phyloP scores from a whole-genome alignment of 2,113 vertebrate species.

The Hemiscyllium ocellatum region DNA sequence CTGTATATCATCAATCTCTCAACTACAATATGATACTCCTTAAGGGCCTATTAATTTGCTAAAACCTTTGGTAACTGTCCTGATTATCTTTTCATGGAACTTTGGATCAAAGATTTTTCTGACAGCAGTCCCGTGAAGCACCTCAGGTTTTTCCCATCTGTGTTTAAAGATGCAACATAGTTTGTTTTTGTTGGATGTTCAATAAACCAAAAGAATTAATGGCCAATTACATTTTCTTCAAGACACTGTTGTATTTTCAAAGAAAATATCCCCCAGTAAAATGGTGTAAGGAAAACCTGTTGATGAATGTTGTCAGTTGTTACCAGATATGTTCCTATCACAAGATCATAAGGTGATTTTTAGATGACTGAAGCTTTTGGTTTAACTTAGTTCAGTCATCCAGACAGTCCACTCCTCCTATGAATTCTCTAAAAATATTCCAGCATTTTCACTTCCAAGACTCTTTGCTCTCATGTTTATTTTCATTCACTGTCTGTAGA shows the following conservation, averaged over 20 bases:
- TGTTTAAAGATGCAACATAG: not conserved
- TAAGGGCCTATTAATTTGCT: not conserved
- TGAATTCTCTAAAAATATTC: not conserved
- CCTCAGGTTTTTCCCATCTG: not conserved
- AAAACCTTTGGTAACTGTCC: not conserved
- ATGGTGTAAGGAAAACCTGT: not conserved
- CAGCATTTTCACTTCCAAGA: not conserved
- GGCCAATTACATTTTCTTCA: not conserved
- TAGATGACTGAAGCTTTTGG: not conserved
- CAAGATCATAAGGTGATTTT: not conserved
- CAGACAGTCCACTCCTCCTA: not conserved
- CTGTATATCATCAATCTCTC: not conserved
- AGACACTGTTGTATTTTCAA: not conserved
- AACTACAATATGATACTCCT: not conserved
- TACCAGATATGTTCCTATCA: not conserved
- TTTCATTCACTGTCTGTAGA: not conserved
- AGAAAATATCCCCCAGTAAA: not conserved
- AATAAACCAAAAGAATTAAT: not conserved
- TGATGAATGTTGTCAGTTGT: not conserved
- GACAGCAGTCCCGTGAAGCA: not conserved
- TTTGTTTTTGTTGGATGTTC: not conserved
- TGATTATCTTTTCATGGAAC: not conserved
- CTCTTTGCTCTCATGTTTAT: too few relatives aligned
- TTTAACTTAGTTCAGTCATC: not conserved
- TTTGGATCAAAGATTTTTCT: not conserved